Evolutionary conservation across 2,113 vertebrate species (phyloP), one percentile per base, ranked within the genome.

Genomic region (Todiramphus chloris): DNA sequence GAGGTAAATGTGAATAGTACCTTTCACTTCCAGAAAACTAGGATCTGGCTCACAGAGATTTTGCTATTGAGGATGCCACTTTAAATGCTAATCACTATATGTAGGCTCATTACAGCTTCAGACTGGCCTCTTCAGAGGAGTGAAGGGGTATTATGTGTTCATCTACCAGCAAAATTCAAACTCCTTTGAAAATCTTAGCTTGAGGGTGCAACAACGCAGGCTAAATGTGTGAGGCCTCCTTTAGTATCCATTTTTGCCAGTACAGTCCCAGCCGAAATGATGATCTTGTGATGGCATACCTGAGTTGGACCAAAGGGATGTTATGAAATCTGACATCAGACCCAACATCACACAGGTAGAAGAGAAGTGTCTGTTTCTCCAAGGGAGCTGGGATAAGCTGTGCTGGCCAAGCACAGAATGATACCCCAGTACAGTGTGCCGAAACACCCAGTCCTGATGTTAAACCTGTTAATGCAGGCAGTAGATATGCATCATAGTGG

Each of bases 41-140:
- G 44, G 88, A 62, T 83, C 72, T 70, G 83, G 5, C 60, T 94
- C 10, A 77, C 78, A 46, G 75, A 59, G 75, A 51, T 77, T 89
- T 92, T 90, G 63, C 88, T 95, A 89, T 62, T 80, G 59, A 95
- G 43, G 59, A n/a, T 92, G 73, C 56, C 79, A 81, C 72, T 94
- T 94, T 59, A 74, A 92, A 93, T 95, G 83, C 86, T 94, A 77
- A 93, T 92, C 68, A 70, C 68, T 95, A 23, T 93, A 94, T 97
- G 83, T 83, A 88, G 79, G 68, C 51, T 94, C 46, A 81, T 93
- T 93, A 78, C 68, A 56, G n/a, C 86, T 90, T 83, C 91, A 89
- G 64, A 55, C 60, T 56, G 68, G 64, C 59, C 67, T 92, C 90
- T 90, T 95, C 90, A 86, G 88, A 86, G 85, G 75, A 66, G 27